These are phyloP conservation scores for Hydriomena furcata DNA, from an alignment of 2,888 invertebrate genomes.

Conservation along the genomic window DNA sequence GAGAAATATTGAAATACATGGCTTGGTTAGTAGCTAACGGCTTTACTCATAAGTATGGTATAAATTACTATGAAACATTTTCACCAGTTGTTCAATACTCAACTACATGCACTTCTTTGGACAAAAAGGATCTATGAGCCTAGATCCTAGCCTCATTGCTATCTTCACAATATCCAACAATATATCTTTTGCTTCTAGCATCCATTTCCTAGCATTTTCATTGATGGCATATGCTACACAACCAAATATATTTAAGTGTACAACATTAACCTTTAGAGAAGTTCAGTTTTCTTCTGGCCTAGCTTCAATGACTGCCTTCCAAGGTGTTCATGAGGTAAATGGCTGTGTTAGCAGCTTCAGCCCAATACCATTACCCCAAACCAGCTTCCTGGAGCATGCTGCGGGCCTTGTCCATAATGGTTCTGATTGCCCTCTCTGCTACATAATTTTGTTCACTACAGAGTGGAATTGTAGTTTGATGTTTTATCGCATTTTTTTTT, in stretches of 20 bases:
- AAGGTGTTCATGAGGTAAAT: not conserved
- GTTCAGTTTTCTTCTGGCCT: not conserved
- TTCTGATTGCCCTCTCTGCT: not conserved
- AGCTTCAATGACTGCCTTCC: not conserved
- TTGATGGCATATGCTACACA: not conserved
- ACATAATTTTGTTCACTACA: not conserved
- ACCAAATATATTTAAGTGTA: not conserved
- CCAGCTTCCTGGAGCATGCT: too few species aligned
- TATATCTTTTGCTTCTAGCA: not conserved
- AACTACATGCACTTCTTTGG: not conserved
- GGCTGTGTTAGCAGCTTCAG: too few species aligned
- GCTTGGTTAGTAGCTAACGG: conserved; percentile 7
- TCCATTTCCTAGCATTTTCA: too few species aligned
- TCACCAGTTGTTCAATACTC: conserved; percentile 2
- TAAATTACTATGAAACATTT: conserved; percentile 6
- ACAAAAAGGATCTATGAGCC: not conserved
- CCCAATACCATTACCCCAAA: too few species aligned
- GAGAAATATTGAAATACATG: not conserved
- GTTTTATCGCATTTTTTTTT: not conserved
- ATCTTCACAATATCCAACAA: not conserved
- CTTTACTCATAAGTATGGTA: conserved; percentile 5
- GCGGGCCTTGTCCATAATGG: too few species aligned
- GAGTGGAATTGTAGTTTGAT: not conserved
- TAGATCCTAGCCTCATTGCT: too few species aligned
- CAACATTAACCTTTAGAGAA: not conserved